Evolutionary conservation across 2,888 invertebrate species (phyloP).

Genomic region (Callimorpha dominula): DNA sequence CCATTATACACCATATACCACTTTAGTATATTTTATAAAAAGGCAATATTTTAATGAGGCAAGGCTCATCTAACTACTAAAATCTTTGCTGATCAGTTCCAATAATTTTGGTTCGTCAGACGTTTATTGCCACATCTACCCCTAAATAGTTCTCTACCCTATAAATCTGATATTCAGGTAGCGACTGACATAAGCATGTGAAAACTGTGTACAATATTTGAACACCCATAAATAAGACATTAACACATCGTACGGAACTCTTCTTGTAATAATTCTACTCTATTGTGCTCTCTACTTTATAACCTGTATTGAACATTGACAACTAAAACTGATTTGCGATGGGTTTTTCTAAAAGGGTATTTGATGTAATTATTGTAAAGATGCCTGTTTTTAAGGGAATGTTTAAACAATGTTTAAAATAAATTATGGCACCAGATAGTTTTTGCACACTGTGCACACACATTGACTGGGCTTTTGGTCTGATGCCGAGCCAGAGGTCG

Average conservation of each 20-base stretch:
- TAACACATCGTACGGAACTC: conserved; percentile 77
- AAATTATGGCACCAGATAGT: not conserved
- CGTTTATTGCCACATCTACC: conserved; percentile 39
- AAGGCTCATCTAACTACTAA: not conserved
- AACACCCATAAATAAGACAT: conserved; percentile 84
- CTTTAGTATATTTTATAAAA: not conserved
- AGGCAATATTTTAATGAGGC: not conserved
- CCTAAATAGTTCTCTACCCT: conserved; percentile 51
- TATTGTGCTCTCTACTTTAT: conserved; percentile 73
- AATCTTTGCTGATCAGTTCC: not conserved
- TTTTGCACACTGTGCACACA: too few species aligned
- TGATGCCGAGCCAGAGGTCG: too few species aligned
- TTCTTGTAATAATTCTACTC: conserved; percentile 75
- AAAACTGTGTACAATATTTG: conserved; percentile 77
- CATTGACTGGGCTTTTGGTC: too few species aligned
- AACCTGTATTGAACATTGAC: conserved; percentile 50
- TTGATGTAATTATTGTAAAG: conserved; percentile 8
- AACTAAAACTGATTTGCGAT: conserved; percentile 23
- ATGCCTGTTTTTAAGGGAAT: not conserved
- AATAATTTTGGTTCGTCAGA: not conserved
- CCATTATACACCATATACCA: too few species aligned
- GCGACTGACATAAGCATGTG: conserved; percentile 77
- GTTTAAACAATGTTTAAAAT: conserved; percentile 2
- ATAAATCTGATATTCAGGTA: conserved; percentile 74
- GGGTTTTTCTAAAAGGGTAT: not conserved